Conservation (phyloP, 1,140 invertebrate genomes). For the Riptortus pedestris region DNA sequence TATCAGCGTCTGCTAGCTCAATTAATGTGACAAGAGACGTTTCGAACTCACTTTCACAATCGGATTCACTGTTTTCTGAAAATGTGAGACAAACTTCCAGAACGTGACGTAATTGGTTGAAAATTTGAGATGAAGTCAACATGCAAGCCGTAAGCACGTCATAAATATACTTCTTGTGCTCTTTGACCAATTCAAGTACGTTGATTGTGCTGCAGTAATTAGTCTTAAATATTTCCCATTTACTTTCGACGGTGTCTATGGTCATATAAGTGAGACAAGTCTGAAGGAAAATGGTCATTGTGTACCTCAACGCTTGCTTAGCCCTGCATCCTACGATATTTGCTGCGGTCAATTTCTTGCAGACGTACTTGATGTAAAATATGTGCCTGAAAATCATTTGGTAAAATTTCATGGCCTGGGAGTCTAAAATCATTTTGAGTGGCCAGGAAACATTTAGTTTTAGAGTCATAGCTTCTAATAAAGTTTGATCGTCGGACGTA, state of each 20-base stretch:
- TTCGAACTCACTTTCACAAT: background rate
- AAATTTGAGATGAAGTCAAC: background rate
- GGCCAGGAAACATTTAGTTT: background rate
- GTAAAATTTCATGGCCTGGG: background rate
- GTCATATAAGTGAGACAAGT: background rate
- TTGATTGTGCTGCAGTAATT: background rate
- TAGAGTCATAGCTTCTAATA: background rate
- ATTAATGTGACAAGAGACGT: background rate
- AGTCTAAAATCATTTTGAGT: background rate
- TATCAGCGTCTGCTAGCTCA: background rate
- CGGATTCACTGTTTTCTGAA: background rate
- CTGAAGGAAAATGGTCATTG: background rate
- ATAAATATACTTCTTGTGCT: background rate
- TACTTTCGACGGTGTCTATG: background rate
- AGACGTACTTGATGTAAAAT: slow-evolving; percentile 1
- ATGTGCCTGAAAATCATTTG: slow-evolving; percentile 10
- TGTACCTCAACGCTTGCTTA: background rate
- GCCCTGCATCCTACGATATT: background rate
- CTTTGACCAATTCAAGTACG: background rate
- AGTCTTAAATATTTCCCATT: background rate
- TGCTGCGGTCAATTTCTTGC: background rate
- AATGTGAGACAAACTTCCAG: background rate
- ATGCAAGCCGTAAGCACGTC: background rate
- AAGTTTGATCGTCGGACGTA: background rate
- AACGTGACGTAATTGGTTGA: background rate